phyloP scores from a whole-genome alignment of 1,140 invertebrate genomes.

The Penaeus chinensis region DNA sequence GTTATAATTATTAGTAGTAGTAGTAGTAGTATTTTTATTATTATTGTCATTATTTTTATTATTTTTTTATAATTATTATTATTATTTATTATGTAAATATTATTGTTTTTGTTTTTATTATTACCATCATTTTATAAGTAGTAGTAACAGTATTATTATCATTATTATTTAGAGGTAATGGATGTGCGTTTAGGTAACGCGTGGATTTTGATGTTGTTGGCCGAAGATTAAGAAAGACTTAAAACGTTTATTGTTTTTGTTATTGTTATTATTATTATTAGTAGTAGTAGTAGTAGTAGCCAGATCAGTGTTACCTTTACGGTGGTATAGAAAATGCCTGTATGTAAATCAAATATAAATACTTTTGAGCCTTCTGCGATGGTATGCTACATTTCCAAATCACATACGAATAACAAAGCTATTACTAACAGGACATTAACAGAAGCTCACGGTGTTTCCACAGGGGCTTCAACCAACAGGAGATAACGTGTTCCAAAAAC shows the following conservation, averaged over 20 bases:
- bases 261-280: not conserved
- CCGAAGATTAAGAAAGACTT: too few relatives aligned
- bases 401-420: too few relatives aligned
- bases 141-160: too few relatives aligned
- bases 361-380: too few relatives aligned
- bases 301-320: not conserved
- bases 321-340: too few relatives aligned
- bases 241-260: not conserved
- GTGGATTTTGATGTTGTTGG: too few relatives aligned
- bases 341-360: too few relatives aligned
- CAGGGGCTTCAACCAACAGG: slow-evolving; percentile 47
- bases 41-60: not conserved
- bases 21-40: not conserved
- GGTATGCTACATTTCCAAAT: too few relatives aligned
- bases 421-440: too few relatives aligned
- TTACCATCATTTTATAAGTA: not conserved
- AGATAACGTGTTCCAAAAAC: slow-evolving; percentile 46
- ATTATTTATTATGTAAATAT: not conserved
- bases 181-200: too few relatives aligned
- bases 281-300: not conserved
- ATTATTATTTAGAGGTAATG: too few relatives aligned
- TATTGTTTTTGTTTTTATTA: slow-evolving; percentile 2
- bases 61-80: not conserved
- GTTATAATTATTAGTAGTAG: not conserved
- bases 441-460: not conserved